Conservation (phyloP, 2,797 vertebrate species). For the Eremophila alpestris region DNA sequence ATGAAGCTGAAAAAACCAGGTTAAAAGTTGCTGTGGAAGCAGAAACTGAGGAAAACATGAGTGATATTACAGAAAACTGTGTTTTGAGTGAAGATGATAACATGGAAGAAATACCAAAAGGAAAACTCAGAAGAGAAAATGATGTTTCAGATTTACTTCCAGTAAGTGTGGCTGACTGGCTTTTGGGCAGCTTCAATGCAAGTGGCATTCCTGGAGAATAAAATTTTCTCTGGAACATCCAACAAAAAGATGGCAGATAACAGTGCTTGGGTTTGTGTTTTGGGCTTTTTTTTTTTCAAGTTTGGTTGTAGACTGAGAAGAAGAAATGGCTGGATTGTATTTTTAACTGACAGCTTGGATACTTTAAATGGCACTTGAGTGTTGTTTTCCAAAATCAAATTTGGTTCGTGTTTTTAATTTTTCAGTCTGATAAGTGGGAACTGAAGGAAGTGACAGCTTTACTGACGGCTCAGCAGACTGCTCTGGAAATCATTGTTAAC, state of each 20-base stretch:
- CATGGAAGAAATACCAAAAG: conserved; percentile 75
- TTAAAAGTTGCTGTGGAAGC: conserved; percentile 40
- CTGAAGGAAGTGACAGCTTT: conserved; percentile 87
- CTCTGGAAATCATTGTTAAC: conserved; percentile 96
- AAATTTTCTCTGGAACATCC: background rate
- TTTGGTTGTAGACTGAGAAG: background rate
- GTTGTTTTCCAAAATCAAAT: background rate
- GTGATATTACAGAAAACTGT: conserved; percentile 41
- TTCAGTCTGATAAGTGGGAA: conserved; percentile 85
- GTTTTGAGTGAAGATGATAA: conserved; percentile 74
- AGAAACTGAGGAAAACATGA: conserved; percentile 48
- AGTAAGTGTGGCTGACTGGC: conserved; percentile 76
- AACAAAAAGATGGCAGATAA: background rate
- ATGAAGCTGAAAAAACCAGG: conserved; percentile 72
- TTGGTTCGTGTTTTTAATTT: background rate
- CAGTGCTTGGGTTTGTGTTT: background rate
- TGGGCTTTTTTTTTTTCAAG: background rate
- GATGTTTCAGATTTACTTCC: conserved; percentile 91
- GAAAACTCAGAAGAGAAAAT: conserved; percentile 69
- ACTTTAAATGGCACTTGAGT: background rate
- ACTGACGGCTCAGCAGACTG: conserved; percentile 93
- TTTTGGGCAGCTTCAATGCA: background rate
- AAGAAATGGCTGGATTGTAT: background rate
- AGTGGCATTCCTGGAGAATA: background rate
- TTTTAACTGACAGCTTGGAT: background rate